Percentiles rank a stretch among this genome's conserved stretches.
These are phyloP conservation scores for Propithecus deckenii DNA, from an alignment of 2,797 vertebrate genomes.

Conservation along the genomic window DNA sequence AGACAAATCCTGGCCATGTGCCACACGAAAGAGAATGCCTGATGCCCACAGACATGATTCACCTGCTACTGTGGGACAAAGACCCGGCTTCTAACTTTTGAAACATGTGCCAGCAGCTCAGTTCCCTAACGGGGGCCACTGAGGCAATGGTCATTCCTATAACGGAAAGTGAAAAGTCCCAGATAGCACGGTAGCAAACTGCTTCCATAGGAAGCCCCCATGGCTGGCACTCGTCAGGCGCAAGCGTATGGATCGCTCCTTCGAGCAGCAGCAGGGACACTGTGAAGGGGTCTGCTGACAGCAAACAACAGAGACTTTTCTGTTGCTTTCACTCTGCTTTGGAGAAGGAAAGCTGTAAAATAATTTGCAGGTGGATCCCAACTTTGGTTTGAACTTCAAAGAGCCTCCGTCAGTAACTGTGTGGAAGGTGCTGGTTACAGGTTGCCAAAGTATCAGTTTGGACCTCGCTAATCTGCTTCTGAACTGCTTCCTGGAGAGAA, in stretches of 20 bases:
- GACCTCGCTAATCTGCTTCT: not conserved
- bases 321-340: not conserved
- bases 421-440: not conserved
- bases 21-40: not conserved
- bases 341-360: not conserved
- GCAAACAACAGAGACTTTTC: not conserved
- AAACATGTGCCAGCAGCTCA: not conserved
- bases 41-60: not conserved
- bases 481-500: not conserved
- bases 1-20: not conserved
- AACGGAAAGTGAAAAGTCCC: not conserved
- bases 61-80: not conserved
- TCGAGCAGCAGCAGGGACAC: not conserved
- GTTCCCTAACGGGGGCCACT: not conserved
- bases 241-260: rapidly evolving
- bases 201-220: not conserved
- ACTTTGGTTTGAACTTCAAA: not conserved
- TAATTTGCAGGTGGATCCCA: not conserved
- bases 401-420: not conserved
- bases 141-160: not conserved
- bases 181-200: not conserved
- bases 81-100: not conserved
- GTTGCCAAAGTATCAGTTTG: not conserved
- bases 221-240: rapidly evolving
- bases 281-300: not conserved